Conservation (phyloP, 2,888 invertebrate genomes). For the Ectropis crepuscularia region DNA sequence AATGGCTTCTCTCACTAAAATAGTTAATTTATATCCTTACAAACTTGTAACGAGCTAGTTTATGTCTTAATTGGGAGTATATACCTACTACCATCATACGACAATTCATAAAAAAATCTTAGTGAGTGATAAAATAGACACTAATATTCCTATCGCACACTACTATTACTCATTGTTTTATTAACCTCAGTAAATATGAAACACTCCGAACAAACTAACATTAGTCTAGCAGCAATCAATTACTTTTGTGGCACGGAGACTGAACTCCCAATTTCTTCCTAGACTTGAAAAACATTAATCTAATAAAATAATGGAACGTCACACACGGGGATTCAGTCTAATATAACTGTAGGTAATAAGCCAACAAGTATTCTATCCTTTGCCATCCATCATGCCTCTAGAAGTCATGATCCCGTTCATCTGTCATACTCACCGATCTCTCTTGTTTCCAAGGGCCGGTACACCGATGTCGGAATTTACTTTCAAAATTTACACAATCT, state of each 20-base stretch:
- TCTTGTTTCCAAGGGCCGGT: constrained; percentile 27
- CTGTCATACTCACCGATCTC: constrained; percentile 54
- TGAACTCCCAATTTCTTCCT: constrained; percentile 18
- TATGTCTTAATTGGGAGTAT: no score
- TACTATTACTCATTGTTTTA: no score
- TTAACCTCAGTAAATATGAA: not conserved
- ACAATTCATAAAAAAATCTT: no score
- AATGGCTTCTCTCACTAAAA: no score
- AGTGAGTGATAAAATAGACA: no score
- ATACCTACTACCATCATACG: no score
- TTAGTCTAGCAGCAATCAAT: not conserved
- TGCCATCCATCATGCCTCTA: constrained; percentile 70
- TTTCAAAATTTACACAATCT: no score
- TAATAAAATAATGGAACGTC: constrained; percentile 79
- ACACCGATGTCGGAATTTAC: not conserved
- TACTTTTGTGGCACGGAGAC: not conserved
- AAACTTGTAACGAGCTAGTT: no score
- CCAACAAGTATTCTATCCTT: constrained; percentile 69
- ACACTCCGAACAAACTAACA: not conserved
- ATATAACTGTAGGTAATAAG: constrained; percentile 74
- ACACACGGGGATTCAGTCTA: constrained; percentile 64
- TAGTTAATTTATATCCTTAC: no score
- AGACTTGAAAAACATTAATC: constrained; percentile 68
- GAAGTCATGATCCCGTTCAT: constrained; percentile 60
- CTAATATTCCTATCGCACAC: no score